phyloP scores from a whole-genome alignment of 2,113 vertebrate genomes.

The Lophius piscatorius region DNA sequence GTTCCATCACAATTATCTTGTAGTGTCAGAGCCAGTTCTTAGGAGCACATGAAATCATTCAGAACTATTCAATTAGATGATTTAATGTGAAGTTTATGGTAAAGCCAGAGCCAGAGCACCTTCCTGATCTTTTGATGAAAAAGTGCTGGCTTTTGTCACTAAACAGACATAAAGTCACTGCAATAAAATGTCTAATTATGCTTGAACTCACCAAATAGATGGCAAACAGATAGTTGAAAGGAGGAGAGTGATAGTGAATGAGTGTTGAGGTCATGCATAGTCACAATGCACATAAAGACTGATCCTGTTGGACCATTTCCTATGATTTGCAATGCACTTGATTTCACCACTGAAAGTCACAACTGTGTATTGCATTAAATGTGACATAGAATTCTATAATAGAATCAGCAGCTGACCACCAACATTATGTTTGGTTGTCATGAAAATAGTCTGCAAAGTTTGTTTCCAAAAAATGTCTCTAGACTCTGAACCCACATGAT shows the following conservation, averaged over 20 bases:
- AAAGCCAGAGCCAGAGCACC: too few relatives aligned
- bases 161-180: too few relatives aligned
- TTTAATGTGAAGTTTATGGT: neutral
- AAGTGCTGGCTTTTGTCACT: too few relatives aligned
- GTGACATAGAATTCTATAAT: too few relatives aligned
- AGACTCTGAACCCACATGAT: constrained; percentile 1
- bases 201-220: neutral
- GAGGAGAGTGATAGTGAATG: too few relatives aligned
- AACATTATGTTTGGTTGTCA: neutral
- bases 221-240: neutral
- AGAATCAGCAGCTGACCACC: too few relatives aligned
- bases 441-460: neutral
- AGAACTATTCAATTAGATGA: neutral
- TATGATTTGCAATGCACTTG: too few relatives aligned
- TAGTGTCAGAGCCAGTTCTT: neutral
- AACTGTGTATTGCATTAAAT: too few relatives aligned
- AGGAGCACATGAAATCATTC: neutral
- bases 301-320: neutral
- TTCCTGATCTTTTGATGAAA: too few relatives aligned
- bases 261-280: too few relatives aligned
- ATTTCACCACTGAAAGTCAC: too few relatives aligned
- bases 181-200: neutral
- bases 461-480: neutral
- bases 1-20: neutral
- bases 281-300: too few relatives aligned